Evolutionary conservation across 2,113 vertebrate species (phyloP), one percentile per base, ranked within the genome.

Genomic region (Mustelus asterias): DNA sequence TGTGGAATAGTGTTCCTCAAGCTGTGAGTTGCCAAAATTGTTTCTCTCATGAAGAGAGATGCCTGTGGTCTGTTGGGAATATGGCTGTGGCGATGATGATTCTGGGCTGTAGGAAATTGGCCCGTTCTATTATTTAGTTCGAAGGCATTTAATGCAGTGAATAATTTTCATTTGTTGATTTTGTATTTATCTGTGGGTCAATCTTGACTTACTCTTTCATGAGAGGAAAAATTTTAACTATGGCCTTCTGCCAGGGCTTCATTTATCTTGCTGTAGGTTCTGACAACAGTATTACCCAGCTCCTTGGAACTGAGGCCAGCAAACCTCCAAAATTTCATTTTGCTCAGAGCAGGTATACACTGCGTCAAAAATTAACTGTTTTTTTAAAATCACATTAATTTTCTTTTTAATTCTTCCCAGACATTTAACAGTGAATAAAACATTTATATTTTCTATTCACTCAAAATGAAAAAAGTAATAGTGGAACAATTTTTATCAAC

Each of bases 231-330:
- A 98, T 99, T 80, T 99, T 99, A 97, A 99, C 99, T 0, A 96
- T 99, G 83, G 98, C 99, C 0, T 99, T 99, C 98, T 99, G 99
- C 97, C 99, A 99, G 96, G 99, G 99, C 0, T 99, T 99, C 0
- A 99, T 99, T 96, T 99, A 99, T 96, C 96, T 99, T 70, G 99
- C 99, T 13, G 97, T n/a, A n/a, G n/a, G n/a, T n/a, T n/a, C n/a
- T n/a, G n/a, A n/a, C n/a, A n/a, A n/a, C n/a, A n/a, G n/a, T n/a
- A 98, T 98, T 93, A 97, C 99, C 96, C 99, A 99, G 96, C 98
- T 99, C 96, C 98, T 99, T 96, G 98, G 98, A 0, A 98, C 99
- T 10, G 99, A 99, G 97, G 98, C 98, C 3, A 98, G 98, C 63
- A 99, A 99, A 96, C 98, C 99, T 1, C 99, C 99, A 8, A 99